These are phyloP conservation scores for Schizopygopsis malacanthus DNA, from an alignment of 2,797 vertebrate species.

Conservation along the genomic window DNA sequence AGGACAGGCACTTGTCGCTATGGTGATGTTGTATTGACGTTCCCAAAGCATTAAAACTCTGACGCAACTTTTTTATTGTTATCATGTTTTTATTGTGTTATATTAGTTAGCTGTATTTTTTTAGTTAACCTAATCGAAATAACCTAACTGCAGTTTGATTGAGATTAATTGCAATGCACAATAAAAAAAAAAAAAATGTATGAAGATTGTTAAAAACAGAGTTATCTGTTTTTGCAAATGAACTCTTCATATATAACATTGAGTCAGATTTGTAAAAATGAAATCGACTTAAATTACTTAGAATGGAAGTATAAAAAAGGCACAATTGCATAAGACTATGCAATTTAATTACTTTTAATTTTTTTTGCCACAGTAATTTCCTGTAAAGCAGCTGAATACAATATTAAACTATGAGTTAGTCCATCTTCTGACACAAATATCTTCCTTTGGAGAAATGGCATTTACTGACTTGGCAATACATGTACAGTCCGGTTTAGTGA, in stretches of 20 bases:
- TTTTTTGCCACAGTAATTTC: neutral
- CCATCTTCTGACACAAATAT: neutral
- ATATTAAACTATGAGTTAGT: neutral
- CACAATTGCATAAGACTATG: neutral
- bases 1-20: no score
- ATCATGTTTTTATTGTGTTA: no score
- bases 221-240: neutral
- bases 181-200: no score
- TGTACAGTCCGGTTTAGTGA: neutral
- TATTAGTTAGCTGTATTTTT: no score
- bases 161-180: neutral
- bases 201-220: no score
- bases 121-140: no score
- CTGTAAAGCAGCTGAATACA: neutral
- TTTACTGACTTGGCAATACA: neutral
- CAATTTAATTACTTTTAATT: neutral
- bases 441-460: neutral
- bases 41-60: no score
- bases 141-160: neutral
- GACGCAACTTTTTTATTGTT: no score
- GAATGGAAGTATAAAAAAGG: neutral
- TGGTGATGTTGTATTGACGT: no score
- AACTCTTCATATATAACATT: neutral
- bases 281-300: neutral
- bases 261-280: neutral